These are phyloP conservation scores for Anas platyrhynchos DNA, from an alignment of 2,113 vertebrate genomes.

Conservation along the genomic window DNA sequence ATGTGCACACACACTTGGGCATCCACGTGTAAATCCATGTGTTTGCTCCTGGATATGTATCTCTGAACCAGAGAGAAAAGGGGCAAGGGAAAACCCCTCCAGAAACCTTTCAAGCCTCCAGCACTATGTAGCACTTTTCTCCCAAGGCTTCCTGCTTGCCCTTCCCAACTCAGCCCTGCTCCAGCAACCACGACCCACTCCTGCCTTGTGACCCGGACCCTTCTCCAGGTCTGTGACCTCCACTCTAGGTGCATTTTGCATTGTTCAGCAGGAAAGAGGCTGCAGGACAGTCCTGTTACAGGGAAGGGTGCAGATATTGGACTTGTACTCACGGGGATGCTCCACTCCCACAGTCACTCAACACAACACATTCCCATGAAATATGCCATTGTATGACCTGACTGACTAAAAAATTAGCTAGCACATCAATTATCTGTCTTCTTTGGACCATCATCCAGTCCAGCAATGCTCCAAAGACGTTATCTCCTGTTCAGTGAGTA, in stretches of 20 bases:
- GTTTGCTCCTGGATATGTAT: not conserved
- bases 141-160: not conserved
- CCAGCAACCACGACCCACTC: not conserved
- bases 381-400: not conserved
- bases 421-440: not conserved
- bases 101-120: not conserved
- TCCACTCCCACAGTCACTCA: not conserved
- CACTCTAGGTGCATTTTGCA: not conserved
- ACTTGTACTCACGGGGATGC: not conserved
- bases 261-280: not conserved
- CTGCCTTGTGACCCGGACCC: not conserved
- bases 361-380: not conserved
- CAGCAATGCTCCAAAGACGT: not conserved
- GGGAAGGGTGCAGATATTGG: not conserved
- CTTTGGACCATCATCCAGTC: not conserved
- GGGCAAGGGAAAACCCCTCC: not conserved
- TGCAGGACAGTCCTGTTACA: not conserved
- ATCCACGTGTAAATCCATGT: fast-evolving
- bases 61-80: not conserved
- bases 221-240: not conserved
- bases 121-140: not conserved
- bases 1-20: not conserved
- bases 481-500: not conserved
- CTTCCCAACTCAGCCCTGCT: not conserved
- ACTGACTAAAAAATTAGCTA: not conserved